Percentiles rank a stretch among this genome's conserved stretches.
phyloP scores from a whole-genome alignment of 2,888 invertebrate genomes.

The Psococerastis gibbosa region DNA sequence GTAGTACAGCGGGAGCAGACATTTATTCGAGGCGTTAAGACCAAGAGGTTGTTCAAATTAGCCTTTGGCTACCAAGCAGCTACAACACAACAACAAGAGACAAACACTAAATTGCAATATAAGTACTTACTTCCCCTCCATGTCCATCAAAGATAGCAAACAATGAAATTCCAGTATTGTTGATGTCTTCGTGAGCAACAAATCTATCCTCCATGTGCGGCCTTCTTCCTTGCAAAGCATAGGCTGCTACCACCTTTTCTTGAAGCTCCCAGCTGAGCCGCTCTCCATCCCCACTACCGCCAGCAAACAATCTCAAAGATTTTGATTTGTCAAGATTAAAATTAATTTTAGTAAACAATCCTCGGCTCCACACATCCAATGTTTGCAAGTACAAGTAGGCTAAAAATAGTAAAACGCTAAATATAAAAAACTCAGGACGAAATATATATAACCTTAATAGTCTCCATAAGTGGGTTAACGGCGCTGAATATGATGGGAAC shows the following conservation, averaged over 20 bases:
- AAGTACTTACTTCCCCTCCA: slow-evolving; percentile 54
- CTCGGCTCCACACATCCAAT: slow-evolving; percentile 60
- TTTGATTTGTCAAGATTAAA: slow-evolving; percentile 39
- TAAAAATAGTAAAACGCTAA: slow-evolving; percentile 47
- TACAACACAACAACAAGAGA: no score
- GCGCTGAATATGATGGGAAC: slow-evolving; percentile 50
- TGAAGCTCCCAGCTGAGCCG: slow-evolving; percentile 57
- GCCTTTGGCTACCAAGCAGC: no score
- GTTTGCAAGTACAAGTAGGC: slow-evolving; percentile 65
- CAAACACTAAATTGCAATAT: slow-evolving; percentile 13
- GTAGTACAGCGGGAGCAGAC: no score
- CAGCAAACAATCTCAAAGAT: slow-evolving; percentile 26
- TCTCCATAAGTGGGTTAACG: slow-evolving; percentile 57
- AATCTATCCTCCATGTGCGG: slow-evolving; percentile 91
- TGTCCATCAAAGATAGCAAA: slow-evolving; percentile 92
- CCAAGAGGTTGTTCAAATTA: no score
- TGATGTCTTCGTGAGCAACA: slow-evolving; percentile 68
- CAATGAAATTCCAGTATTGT: slow-evolving; percentile 65
- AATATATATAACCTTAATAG: slow-evolving; percentile 57
- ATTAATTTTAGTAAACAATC: slow-evolving; percentile 47
- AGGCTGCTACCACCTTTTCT: slow-evolving; percentile 59
- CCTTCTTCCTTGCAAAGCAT: slow-evolving; percentile 76
- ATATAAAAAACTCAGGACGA: slow-evolving; percentile 59
- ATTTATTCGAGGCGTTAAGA: no score
- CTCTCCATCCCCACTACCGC: slow-evolving; percentile 22